Evolutionary conservation across 2,888 invertebrate species (phyloP), one percentile per base, ranked within the genome.

Genomic region (Brachyopa scutellaris): DNA sequence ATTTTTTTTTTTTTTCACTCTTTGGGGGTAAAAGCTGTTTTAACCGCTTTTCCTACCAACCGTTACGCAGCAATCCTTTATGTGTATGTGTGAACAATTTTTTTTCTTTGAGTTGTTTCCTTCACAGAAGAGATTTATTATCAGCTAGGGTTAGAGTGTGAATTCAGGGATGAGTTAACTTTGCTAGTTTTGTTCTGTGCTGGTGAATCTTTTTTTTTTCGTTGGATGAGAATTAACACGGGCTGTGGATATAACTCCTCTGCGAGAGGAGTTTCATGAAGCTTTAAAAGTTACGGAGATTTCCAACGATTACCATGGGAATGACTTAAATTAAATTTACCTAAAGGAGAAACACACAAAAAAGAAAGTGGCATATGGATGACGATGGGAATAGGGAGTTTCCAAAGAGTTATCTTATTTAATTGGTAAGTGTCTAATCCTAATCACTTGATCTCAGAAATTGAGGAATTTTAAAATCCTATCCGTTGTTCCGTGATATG

Each of bases 41-140:
- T 53, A 36, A 33, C 36, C 53, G 33, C 36, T 33, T 33, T 33
- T 53, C 36, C 36, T 53, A 33, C 53, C 53, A 53, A 53, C 53
- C 33, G 53, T 53, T 53, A 53, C 36, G 53, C 19, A n/a, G 33
- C n/a, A 53, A 33, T 19, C 53, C 33, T 19, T 6, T 31, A 15
- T 3, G 9, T 17, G 26, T 29, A 9, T n/a, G n/a, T n/a, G n/a
- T n/a, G n/a, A 36, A 6, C 3, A n/a, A n/a, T n/a, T n/a, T 33
- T 13, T 2, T n/a, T 11, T 19, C 7, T 36, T 53, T 36, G 33
- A 53, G 33, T 33, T 53, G 53, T 31, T 17, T 53, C 33, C 33
- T 15, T 33, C 33, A 31, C 6, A 31, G 51, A 36, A 9, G 33
- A 36, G 31, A 53, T 33, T 53, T 53, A 53, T 53, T 26, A 53